Conservation (phyloP, 2,888 invertebrate genomes). For the Dicycla oo region DNA sequence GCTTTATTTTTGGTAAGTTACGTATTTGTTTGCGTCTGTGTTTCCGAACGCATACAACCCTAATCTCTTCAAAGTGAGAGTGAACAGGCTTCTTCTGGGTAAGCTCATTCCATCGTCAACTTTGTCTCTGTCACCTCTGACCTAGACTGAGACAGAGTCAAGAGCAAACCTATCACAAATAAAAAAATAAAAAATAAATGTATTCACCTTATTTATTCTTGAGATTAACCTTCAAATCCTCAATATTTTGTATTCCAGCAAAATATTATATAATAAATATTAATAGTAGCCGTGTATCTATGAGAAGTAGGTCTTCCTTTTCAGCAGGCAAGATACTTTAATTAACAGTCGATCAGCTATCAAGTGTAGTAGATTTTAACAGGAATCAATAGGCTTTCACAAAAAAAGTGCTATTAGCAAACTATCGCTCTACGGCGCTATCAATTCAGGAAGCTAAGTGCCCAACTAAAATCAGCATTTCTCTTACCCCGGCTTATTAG, state of each 20-base stretch:
- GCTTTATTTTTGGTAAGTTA: background rate
- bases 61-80: too few relatives aligned
- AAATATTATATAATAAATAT: too few relatives aligned
- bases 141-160: too few relatives aligned
- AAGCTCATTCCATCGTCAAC: too few relatives aligned
- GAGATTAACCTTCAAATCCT: background rate
- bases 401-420: background rate
- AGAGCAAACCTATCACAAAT: too few relatives aligned
- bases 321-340: background rate
- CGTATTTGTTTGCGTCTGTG: too few relatives aligned
- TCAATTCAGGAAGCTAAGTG: constrained; percentile 32
- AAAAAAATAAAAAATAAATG: too few relatives aligned
- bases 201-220: background rate
- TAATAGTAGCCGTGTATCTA: background rate
- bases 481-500: constrained; percentile 45
- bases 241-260: background rate
- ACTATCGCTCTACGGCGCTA: background rate
- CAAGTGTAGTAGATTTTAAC: background rate
- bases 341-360: background rate
- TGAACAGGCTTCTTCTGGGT: too few relatives aligned
- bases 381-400: background rate
- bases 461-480: constrained; percentile 40
- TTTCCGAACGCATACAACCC: too few relatives aligned
- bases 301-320: too few relatives aligned
- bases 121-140: too few relatives aligned